Conservation (phyloP, 2,797 vertebrate genomes). For the Psittacula derbiana region DNA sequence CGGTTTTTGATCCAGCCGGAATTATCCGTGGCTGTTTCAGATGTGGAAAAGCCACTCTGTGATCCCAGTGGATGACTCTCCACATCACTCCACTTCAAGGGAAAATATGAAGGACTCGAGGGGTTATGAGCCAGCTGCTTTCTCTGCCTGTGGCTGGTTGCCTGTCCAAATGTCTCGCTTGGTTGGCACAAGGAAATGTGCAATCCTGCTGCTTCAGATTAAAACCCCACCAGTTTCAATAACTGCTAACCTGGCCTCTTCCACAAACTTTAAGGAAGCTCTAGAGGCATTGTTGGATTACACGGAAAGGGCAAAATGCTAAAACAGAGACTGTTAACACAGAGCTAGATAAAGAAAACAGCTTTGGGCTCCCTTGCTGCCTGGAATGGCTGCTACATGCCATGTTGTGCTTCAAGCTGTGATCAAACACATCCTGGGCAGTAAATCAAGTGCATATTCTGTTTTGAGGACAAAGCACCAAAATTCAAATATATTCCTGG, state of each 20-base stretch:
- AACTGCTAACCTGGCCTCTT: neutral
- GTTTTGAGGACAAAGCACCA: neutral
- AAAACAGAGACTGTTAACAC: neutral
- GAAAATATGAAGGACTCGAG: neutral
- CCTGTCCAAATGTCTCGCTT: neutral
- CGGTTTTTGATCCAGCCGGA: neutral
- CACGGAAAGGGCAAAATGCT: neutral
- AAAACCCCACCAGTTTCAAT: neutral
- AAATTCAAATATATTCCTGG: neutral
- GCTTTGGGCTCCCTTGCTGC: neutral
- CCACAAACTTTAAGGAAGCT: neutral
- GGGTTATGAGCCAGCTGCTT: neutral
- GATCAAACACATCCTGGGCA: neutral
- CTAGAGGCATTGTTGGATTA: neutral
- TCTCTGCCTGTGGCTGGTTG: neutral
- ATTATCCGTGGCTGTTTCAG: neutral
- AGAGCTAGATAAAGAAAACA: neutral
- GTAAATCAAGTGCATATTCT: neutral
- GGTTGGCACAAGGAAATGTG: neutral
- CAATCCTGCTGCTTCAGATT: neutral
- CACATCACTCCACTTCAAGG: neutral
- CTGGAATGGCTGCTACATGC: neutral
- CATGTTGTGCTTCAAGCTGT: neutral
- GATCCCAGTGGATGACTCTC: conserved; percentile 26
- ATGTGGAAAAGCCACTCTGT: neutral